Base-by-base conservation (phyloP, 2,113 vertebrate genomes). In the Athene cunicularia region DNA sequence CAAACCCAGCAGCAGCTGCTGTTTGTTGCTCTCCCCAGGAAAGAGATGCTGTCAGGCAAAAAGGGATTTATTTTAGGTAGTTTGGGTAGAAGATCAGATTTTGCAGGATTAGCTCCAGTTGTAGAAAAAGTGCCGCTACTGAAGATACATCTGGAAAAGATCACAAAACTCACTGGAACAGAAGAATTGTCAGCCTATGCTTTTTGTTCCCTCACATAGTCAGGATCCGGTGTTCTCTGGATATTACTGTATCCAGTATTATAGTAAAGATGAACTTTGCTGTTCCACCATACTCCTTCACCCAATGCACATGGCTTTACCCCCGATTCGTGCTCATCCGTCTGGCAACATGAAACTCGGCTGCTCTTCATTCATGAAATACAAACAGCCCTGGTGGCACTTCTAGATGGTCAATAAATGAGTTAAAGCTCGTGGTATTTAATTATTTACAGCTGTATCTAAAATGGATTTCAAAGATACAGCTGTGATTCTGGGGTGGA, bases 231-330 rank as follows among this genome's bases (percentile, higher is more conserved):
- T 4, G 4, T 26, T 32, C 39, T 6, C 58, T 50, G 67, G 26
- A 3, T 33, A 12, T 70, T 24, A 3, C 45, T n/a, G 14, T 1
- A 11, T 12, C 53, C 30, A 15, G 2, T 5, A 2, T 32, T 4
- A 9, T 1, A 39, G 1, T 11, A 22, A 60, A 47, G 37, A 56
- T 19, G 9, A 55, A n/a, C 5, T 21, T 37, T 0, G 4, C 32
- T 50, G 22, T 19, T 59, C 32, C 30, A 30, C 43, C 2, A 2
- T 2, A 3, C 13, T 52, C 63, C 68, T 27, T 45, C 53, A 66
- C 18, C 22, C 28, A 11, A 10, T 1, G 5, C 23, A 8, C 5
- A 2, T 2, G 9, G 8, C 7, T 35, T 80, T 59, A 37, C 28
- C 53, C 73, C 88, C 28, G 32, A 26, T 28, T 20, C 2, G 23